Percentiles rank a stretch among this genome's conserved stretches.
These are phyloP conservation scores for Grammatotria lemairii DNA, from an alignment of 2,113 vertebrate species.

Conservation along the genomic window DNA sequence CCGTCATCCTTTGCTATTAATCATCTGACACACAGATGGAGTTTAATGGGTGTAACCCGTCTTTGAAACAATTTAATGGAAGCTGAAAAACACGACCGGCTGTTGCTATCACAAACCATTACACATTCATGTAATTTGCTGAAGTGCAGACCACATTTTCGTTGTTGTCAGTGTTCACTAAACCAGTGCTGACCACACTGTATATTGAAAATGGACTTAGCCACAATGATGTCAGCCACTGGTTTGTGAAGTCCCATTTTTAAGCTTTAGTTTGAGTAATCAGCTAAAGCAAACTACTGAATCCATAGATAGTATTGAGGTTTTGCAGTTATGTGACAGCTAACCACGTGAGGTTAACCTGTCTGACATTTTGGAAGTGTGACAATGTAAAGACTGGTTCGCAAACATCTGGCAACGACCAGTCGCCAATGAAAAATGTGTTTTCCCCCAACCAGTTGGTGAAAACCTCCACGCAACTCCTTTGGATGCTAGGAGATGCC, in stretches of 20 bases:
- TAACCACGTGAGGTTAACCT: background rate
- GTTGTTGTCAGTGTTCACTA: background rate
- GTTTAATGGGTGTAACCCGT: slow-evolving; percentile 13
- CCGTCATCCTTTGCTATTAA: background rate
- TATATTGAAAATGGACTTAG: background rate
- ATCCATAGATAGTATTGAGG: background rate
- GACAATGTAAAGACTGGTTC: background rate
- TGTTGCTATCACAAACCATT: slow-evolving; percentile 36
- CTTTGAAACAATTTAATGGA: slow-evolving; percentile 7
- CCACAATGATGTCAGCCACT: background rate
- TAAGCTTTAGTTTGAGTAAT: background rate
- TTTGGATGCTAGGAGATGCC: background rate
- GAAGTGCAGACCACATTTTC: background rate
- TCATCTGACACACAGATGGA: slow-evolving; percentile 21
- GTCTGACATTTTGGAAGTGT: background rate
- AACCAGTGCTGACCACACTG: background rate
- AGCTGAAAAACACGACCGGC: slow-evolving; percentile 15
- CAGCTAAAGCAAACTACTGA: background rate
- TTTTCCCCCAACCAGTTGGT: background rate
- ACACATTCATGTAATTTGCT: background rate
- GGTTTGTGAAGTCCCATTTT: background rate
- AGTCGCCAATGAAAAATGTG: background rate
- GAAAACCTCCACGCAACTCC: background rate
- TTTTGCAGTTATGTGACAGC: background rate
- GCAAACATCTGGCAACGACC: background rate